Conservation (phyloP, 2,888 invertebrate genomes). For the Nycteola revayana region DNA sequence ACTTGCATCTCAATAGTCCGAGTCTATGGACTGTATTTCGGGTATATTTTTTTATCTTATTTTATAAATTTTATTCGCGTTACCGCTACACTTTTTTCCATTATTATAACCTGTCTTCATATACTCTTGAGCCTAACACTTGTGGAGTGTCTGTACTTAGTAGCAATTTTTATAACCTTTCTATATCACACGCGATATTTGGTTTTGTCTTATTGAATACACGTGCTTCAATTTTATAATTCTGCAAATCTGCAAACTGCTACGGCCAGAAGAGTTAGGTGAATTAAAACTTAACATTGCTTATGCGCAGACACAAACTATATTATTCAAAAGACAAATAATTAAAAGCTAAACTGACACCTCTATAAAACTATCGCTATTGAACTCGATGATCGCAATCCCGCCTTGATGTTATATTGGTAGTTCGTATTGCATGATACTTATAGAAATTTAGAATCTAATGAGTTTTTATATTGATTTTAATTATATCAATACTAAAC, state of each 20-base stretch:
- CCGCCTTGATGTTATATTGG: slow-evolving; percentile 61
- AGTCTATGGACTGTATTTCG: slow-evolving; percentile 68
- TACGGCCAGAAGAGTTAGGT: slow-evolving; percentile 49
- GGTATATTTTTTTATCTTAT: slow-evolving; percentile 42
- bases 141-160: slow-evolving; percentile 71
- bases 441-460: slow-evolving; percentile 35
- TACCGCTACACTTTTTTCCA: slow-evolving; percentile 50
- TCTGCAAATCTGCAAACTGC: slow-evolving; percentile 64
- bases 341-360: slow-evolving; percentile 12
- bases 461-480: slow-evolving; percentile 5
- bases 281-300: slow-evolving; percentile 36
- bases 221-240: slow-evolving; percentile 66
- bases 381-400: slow-evolving; percentile 79
- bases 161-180: slow-evolving; percentile 54
- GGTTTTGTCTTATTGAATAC: slow-evolving; percentile 55
- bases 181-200: slow-evolving; percentile 57
- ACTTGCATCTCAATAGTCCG: slow-evolving; percentile 40
- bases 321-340: neutral
- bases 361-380: slow-evolving; percentile 26
- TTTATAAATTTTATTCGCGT: slow-evolving; percentile 48
- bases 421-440: slow-evolving; percentile 66
- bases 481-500: neutral
- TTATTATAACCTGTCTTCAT: slow-evolving; percentile 51
- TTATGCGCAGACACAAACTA: slow-evolving; percentile 52
- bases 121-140: slow-evolving; percentile 57